Conservation (phyloP, 2,113 vertebrate species). For the Pampusana beccarii region DNA sequence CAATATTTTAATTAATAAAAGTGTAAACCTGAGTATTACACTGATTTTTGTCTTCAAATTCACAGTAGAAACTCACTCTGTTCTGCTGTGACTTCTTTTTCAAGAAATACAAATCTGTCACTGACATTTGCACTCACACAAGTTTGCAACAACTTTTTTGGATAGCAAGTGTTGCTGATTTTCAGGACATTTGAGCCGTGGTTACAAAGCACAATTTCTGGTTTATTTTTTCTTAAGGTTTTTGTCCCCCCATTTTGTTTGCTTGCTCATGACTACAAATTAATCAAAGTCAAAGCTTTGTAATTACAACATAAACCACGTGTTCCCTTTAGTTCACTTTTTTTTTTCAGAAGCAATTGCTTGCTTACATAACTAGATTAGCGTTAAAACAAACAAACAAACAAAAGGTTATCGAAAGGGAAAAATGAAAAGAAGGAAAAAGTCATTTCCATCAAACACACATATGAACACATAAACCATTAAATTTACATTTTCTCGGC, state of each 20-base stretch:
- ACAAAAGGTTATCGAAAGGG: not conserved
- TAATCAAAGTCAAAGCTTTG: not conserved
- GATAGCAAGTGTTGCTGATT: not conserved
- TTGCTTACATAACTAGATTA: not conserved
- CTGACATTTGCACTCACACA: not conserved
- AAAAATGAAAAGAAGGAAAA: not conserved
- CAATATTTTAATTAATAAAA: not conserved
- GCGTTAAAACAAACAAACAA: not conserved
- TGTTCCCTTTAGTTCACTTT: not conserved
- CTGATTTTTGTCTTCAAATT: not conserved
- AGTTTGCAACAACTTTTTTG: not conserved
- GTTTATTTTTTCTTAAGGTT: not conserved
- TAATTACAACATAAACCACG: not conserved
- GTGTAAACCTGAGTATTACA: fast-evolving
- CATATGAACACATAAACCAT: not conserved
- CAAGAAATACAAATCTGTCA: not conserved
- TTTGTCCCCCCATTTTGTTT: not conserved
- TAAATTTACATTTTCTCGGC: not conserved
- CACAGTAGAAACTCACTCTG: not conserved
- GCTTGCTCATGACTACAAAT: not conserved
- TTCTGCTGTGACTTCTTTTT: not conserved
- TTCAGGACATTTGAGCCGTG: not conserved
- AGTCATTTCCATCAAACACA: not conserved
- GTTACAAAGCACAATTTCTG: not conserved
- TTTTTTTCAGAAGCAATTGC: not conserved